phyloP scores from a whole-genome alignment of 2,797 vertebrate species.

The Leucoraja ocellata region DNA sequence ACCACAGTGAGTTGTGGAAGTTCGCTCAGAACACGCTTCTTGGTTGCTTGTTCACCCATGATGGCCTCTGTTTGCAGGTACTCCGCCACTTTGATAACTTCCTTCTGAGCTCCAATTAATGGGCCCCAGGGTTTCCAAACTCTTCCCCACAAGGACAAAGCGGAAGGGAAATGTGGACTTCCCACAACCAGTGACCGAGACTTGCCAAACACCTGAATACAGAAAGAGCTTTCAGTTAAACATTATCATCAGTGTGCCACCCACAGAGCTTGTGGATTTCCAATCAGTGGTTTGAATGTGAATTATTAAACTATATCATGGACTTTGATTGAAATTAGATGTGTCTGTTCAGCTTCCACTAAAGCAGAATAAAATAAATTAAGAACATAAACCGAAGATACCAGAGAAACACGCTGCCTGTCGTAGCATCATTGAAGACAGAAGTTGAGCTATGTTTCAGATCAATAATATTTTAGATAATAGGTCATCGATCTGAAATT shows the following conservation, averaged over 20 bases:
- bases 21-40: not conserved
- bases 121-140: conserved; percentile 8
- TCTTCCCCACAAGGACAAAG: conserved; percentile 5
- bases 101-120: conserved; percentile 22
- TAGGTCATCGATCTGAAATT: too few relatives aligned
- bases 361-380: not conserved
- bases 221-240: not conserved
- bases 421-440: too few relatives aligned
- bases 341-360: not conserved
- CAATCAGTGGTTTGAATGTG: not conserved
- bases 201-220: not conserved
- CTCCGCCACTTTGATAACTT: conserved; percentile 29
- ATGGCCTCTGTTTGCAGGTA: conserved; percentile 32
- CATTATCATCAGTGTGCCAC: not conserved
- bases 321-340: not conserved
- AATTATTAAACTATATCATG: not conserved
- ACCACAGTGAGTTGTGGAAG: not conserved
- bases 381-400: too few relatives aligned
- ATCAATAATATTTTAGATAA: too few relatives aligned
- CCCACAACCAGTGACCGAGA: not conserved
- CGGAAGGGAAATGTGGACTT: conserved; percentile 21
- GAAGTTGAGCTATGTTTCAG: too few relatives aligned
- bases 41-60: conserved; percentile 13
- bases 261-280: not conserved
- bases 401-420: too few relatives aligned